phyloP scores from a whole-genome alignment of 2,797 vertebrate genomes.

The Ciconia nigra region DNA sequence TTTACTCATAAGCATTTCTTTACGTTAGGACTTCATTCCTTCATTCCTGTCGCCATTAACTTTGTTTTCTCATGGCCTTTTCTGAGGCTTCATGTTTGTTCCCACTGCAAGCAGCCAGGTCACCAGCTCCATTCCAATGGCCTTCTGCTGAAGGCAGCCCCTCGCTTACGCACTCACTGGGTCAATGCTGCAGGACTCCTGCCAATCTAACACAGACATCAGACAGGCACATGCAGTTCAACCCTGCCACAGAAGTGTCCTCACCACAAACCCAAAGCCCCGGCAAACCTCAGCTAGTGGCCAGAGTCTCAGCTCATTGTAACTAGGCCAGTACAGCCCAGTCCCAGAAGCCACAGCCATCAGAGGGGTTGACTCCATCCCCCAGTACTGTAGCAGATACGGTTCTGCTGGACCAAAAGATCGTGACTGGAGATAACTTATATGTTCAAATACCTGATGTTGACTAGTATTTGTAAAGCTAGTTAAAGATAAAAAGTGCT shows the following conservation, averaged over 20 bases:
- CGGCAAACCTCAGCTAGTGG: background rate
- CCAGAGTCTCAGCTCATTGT: background rate
- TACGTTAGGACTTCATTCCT: background rate
- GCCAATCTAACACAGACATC: background rate
- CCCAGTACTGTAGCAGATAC: background rate
- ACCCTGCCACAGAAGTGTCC: background rate
- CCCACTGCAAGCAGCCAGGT: background rate
- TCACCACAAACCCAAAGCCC: background rate
- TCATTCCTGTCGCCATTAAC: background rate
- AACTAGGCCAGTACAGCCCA: background rate
- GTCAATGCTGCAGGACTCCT: background rate
- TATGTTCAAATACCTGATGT: background rate
- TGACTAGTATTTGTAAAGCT: background rate
- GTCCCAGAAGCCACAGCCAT: background rate
- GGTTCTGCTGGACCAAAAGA: background rate
- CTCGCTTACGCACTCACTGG: fast-evolving
- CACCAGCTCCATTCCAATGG: background rate
- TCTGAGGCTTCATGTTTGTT: background rate
- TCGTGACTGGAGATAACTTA: background rate
- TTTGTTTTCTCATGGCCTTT: background rate
- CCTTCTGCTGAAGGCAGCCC: background rate
- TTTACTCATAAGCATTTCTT: background rate
- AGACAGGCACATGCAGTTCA: background rate
- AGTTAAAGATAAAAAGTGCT: background rate
- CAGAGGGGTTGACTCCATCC: background rate